Evolutionary conservation across 2,888 invertebrate species (phyloP).

Genomic region (Agonopterix alstromeriana): DNA sequence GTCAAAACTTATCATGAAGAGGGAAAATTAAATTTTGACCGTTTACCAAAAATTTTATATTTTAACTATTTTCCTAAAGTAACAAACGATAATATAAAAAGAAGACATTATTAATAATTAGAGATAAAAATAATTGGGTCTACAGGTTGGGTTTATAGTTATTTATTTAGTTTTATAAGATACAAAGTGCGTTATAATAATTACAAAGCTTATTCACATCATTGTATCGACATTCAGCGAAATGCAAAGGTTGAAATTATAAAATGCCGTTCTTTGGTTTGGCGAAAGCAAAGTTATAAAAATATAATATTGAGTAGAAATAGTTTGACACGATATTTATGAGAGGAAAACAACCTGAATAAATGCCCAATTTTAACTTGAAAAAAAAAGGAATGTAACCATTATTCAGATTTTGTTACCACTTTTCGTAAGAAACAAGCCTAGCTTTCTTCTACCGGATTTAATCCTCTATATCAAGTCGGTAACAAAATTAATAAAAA

Average conservation of each 20-base stretch:
- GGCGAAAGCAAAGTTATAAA: conserved; percentile 15
- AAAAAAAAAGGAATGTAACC: conserved; percentile 13
- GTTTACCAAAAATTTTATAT: neutral
- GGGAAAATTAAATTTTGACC: conserved; percentile 6
- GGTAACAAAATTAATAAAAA: conserved; percentile 42
- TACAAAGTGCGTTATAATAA: conserved; percentile 31
- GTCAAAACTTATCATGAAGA: conserved; percentile 7
- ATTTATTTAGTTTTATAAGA: conserved; percentile 9
- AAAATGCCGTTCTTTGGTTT: conserved; percentile 56
- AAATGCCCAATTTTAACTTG: conserved; percentile 24
- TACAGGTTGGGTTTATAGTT: conserved; percentile 22
- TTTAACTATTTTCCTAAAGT: neutral
- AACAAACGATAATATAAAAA: conserved; percentile 1
- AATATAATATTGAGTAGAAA: too few relatives aligned
- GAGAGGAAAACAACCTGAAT: conserved; percentile 20
- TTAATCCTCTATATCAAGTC: conserved; percentile 51
- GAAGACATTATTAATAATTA: conserved; percentile 1
- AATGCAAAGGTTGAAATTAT: conserved; percentile 18
- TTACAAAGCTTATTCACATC: conserved; percentile 35
- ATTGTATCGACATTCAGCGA: conserved; percentile 17
- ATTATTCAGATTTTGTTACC: conserved; percentile 11
- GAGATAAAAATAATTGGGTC: conserved; percentile 15
- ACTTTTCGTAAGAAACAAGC: conserved; percentile 24
- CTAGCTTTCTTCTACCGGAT: conserved; percentile 61
- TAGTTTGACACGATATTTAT: too few relatives aligned